Base-by-base conservation (phyloP, 1,140 invertebrate species). In the Pissodes strobi region DNA sequence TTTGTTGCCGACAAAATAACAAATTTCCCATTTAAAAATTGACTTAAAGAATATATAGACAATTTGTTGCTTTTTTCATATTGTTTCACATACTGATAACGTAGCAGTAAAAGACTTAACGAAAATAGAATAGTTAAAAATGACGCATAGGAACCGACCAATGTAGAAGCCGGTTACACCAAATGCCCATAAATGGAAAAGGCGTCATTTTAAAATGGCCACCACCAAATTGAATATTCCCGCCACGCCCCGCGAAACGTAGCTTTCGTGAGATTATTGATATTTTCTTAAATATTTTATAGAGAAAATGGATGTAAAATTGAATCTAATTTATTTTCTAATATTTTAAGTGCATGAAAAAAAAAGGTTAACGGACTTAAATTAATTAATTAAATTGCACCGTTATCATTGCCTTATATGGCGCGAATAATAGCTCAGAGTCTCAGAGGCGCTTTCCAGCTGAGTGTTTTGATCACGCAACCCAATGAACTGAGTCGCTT, bases 151-250 rank as follows among this genome's bases (percentile, higher is more conserved):
- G 3, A 34, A 5, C 12, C 37, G 55, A 70, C 76, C 75, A 78
- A 78, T 78, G 71, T 76, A 67, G 66, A 69, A 68, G 75, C 76
- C 52, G 69, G 69, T 66, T 72, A 66, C 62, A 66, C 70, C 68
- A 74, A 73, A 78, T 78, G 76, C 73, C 76, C 76, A 78, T 78
- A 77, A 75, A 77, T 72, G 76, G 76, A 68, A 69, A 77, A 76
- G 27, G 71, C 69, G 69, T 63, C 68, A 66, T 66, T 73, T 49
- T 70, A 77, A 77, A 59, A 78, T 77, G 76, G 75, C 73, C 37
- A 72, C 64, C 30, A 19, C 43, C 25, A 63, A 68, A 64, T 73
- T 72, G 67, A 74, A 74, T 69, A 67, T 74, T 74, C 23, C 61
- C 72, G 74, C 71, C 75, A 73, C 73, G 67, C 74, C 72, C 72